Conservation (phyloP, 2,113 vertebrate genomes). For the Cyrtonyx montezumae region DNA sequence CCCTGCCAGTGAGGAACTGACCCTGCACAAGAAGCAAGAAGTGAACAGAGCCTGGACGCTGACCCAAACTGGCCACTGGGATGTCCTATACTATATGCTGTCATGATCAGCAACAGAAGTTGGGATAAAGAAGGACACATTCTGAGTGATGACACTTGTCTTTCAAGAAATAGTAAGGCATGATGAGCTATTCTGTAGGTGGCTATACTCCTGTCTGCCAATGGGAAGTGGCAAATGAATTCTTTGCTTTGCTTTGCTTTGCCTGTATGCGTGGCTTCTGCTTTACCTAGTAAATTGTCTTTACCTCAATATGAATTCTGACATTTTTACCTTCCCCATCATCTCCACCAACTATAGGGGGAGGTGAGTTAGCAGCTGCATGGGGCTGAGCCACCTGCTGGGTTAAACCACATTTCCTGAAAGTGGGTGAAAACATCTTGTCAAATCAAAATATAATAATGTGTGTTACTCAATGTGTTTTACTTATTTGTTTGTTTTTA, state of each 20-base stretch:
- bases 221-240: neutral
- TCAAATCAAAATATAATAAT: neutral
- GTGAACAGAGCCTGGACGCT: neutral
- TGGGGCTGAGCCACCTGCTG: neutral
- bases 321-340: neutral
- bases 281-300: neutral
- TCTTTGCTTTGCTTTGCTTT: neutral
- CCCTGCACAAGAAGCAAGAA: neutral
- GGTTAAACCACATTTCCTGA: neutral
- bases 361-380: neutral
- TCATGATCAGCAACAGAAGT: neutral
- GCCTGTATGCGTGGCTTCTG: neutral
- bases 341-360: neutral
- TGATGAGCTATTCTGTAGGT: neutral
- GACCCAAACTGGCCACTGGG: neutral
- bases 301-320: neutral
- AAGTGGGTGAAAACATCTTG: neutral
- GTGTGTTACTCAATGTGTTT: neutral
- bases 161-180: neutral
- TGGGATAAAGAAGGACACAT: neutral
- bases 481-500: neutral
- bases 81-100: neutral
- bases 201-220: neutral
- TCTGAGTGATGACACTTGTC: neutral
- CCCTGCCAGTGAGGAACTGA: neutral